Evolutionary conservation across 2,113 vertebrate genomes (phyloP), one percentile per base, ranked within the genome.

Genomic region (Burhinus bistriatus): DNA sequence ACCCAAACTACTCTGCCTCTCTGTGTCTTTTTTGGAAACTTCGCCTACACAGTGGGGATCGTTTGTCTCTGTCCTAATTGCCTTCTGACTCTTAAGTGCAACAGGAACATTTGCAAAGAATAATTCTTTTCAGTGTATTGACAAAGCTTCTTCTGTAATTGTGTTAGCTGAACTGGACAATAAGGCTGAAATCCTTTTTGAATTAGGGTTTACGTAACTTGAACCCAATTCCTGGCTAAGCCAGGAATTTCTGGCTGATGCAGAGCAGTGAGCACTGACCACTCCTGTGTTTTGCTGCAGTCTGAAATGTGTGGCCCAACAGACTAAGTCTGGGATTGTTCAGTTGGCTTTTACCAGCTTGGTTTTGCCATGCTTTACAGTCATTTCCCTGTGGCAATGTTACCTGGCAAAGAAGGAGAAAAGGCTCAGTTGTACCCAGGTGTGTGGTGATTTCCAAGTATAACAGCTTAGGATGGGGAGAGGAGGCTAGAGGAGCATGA

Each of bases 111-210:
- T 86, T 89, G 61, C 66, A 91, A 77, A 91, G 79, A 86, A 76
- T 88, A 90, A 90, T 93, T 90, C 76, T 97, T 90, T 88, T 80
- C 76, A 90, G 77, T 72, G n/a, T 93, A 87, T 89, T 93, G 75
- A 92, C 90, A 97, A 87, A 96, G 94, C 88, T 93, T 20, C 57
- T 91, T 95, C 89, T 95, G 75, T 93, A 90, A 93, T 82, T 92
- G 78, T 90, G 88, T 92, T 96, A 97, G 92, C 83, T 94, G 94
- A 82, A 88, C 17, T 87, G 88, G 89, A 68, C 8, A 42, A 58
- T 83, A 89, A 95, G 73, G 61, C 58, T 84, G 78, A 76, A 95
- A 90, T 95, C 88, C 92, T 61, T 81, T 93, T 59, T 83, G 89
- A 95, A 87, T 89, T 87, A 47, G 92, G 72, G 76, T 93, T 97